Percentiles rank a stretch among this genome's conserved stretches.
These are phyloP conservation scores for Sycophila texana DNA, from an alignment of 2,888 invertebrate species.

Conservation along the genomic window DNA sequence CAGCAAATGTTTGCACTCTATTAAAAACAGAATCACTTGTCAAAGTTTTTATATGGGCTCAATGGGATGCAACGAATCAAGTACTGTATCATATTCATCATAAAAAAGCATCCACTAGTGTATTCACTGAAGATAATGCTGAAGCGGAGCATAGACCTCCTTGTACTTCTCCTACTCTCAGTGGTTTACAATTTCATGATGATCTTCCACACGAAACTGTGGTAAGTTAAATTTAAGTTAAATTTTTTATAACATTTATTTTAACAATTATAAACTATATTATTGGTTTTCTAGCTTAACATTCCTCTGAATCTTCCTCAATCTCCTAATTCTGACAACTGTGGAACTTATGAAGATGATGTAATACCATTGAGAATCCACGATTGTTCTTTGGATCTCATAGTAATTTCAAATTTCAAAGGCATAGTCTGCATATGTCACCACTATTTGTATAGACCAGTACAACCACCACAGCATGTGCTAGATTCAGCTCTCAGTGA, in stretches of 20 bases:
- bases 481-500: conserved; percentile 75
- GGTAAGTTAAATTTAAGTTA: conserved; percentile 79
- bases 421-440: conserved; percentile 89
- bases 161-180: conserved; percentile 82
- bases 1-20: conserved; percentile 58
- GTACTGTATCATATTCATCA: conserved; percentile 90
- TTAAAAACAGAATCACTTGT: conserved; percentile 77
- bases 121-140: conserved; percentile 81
- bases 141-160: conserved; percentile 77
- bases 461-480: conserved; percentile 75
- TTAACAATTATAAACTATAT: conserved; percentile 31
- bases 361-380: conserved; percentile 87
- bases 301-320: conserved; percentile 90
- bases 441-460: conserved; percentile 88
- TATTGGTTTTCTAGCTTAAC: conserved; percentile 80
- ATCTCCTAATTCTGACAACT: conserved; percentile 79
- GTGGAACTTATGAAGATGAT: conserved; percentile 88
- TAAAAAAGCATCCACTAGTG: conserved; percentile 82
- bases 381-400: conserved; percentile 88
- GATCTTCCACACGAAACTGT: conserved; percentile 92
- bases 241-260: neutral
- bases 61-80: conserved; percentile 89
- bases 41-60: conserved; percentile 89
- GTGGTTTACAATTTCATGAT: conserved; percentile 91
- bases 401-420: conserved; percentile 84